Evolutionary conservation across 2,797 vertebrate species (phyloP).

Genomic region (Monodelphis domestica): DNA sequence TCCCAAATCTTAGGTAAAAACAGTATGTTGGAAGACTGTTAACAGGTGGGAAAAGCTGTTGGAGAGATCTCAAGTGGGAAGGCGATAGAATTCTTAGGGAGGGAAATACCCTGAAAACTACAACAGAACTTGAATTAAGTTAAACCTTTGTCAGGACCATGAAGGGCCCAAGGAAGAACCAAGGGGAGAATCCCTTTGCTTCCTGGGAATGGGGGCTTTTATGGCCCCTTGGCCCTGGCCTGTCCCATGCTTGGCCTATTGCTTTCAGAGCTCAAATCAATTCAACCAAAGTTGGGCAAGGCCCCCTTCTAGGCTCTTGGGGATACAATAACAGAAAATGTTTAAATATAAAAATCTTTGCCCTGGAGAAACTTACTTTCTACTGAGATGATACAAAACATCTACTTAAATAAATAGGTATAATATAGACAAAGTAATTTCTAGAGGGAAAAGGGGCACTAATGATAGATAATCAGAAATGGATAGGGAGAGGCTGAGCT

Average conservation of each 20-base stretch:
- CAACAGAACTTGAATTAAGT: neutral
- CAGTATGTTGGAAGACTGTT: constrained; percentile 21
- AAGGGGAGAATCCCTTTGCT: neutral
- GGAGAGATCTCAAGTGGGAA: constrained; percentile 42
- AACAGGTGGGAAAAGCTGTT: constrained; percentile 52
- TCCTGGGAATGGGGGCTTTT: neutral
- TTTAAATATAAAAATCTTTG: neutral
- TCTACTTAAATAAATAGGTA: neutral
- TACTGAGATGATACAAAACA: neutral
- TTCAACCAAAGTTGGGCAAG: neutral
- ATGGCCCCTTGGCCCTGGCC: too few species aligned
- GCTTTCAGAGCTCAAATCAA: neutral
- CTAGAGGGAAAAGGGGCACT: neutral
- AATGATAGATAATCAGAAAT: neutral
- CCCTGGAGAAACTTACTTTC: neutral
- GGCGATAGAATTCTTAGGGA: neutral
- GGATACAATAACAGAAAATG: neutral
- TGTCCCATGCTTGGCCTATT: neutral
- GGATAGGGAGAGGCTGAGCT: neutral
- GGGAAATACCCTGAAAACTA: constrained; percentile 32
- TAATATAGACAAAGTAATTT: neutral
- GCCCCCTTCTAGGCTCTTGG: neutral
- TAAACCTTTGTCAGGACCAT: neutral
- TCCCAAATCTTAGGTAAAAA: constrained; percentile 53
- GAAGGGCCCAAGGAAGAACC: neutral